Percentiles rank a stretch among this genome's conserved stretches.
These are phyloP conservation scores for Rhopalosiphum padi DNA, from an alignment of 1,140 invertebrate genomes.

Conservation along the genomic window DNA sequence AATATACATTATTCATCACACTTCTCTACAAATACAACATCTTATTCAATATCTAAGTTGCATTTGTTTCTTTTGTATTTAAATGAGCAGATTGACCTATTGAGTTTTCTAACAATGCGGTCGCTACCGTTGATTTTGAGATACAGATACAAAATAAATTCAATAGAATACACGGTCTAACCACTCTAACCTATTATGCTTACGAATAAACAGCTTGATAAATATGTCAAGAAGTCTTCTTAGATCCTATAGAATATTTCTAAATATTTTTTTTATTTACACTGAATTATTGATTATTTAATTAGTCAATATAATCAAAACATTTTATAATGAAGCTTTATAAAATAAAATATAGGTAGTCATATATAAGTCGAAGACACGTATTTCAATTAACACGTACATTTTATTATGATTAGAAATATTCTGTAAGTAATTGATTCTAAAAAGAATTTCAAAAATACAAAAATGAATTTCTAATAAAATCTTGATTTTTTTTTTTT, in stretches of 20 bases:
- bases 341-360: background rate
- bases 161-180: background rate
- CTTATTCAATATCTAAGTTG: background rate
- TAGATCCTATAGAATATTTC: background rate
- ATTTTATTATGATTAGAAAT: background rate
- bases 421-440: background rate
- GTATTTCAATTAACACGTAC: background rate
- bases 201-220: background rate
- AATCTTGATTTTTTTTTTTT: background rate
- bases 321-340: background rate
- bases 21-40: background rate
- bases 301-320: background rate
- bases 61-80: slow-evolving; percentile 7
- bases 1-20: slow-evolving; percentile 1
- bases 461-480: background rate
- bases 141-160: background rate
- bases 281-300: background rate
- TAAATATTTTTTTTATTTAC: background rate
- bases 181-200: background rate
- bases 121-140: background rate
- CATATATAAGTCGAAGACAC: background rate
- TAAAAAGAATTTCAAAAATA: background rate
- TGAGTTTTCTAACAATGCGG: background rate
- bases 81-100: background rate
- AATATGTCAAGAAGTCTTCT: background rate